Percentiles rank a stretch among this genome's conserved stretches.
These are phyloP conservation scores for Apodemia duryi DNA, from an alignment of 2,888 invertebrate species.

Conservation along the genomic window DNA sequence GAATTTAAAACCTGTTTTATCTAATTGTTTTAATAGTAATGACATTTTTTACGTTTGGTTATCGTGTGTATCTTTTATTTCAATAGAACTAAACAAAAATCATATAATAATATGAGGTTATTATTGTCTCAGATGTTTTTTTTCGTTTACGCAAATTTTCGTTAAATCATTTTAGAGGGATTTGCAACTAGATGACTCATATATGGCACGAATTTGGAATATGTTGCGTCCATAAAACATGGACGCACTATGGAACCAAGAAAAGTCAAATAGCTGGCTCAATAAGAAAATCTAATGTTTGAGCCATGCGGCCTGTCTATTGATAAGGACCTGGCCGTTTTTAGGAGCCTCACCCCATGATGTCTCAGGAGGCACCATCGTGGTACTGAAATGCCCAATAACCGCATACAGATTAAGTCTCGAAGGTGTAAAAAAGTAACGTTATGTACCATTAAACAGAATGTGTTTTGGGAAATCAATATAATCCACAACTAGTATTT, in stretches of 20 bases:
- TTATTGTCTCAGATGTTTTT: too few species aligned
- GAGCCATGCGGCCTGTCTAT: conserved; percentile 15
- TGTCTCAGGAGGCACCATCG: conserved; percentile 15
- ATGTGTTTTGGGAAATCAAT: conserved; percentile 4
- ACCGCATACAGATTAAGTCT: conserved; percentile 14
- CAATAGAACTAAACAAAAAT: too few species aligned
- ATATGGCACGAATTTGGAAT: background rate
- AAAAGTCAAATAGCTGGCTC: background rate
- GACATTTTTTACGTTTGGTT: too few species aligned
- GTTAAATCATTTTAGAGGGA: too few species aligned
- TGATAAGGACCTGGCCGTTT: conserved; percentile 10
- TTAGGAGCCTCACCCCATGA: conserved; percentile 26
- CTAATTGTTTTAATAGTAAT: too few species aligned
- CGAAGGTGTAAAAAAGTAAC: conserved; percentile 22
- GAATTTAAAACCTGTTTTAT: too few species aligned
- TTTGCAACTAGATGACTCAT: too few species aligned
- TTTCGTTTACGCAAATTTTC: too few species aligned
- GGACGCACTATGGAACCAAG: background rate
- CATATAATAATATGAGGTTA: too few species aligned
- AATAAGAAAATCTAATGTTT: conserved; percentile 12
- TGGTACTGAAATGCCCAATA: conserved; percentile 21
- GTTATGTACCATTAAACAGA: conserved; percentile 4
- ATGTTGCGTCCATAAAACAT: conserved; percentile 12
- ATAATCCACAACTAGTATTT: conserved; percentile 23
- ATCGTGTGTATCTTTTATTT: too few species aligned